Evolutionary conservation across 2,888 invertebrate genomes (phyloP).

Genomic region (Ophioninae sp.): DNA sequence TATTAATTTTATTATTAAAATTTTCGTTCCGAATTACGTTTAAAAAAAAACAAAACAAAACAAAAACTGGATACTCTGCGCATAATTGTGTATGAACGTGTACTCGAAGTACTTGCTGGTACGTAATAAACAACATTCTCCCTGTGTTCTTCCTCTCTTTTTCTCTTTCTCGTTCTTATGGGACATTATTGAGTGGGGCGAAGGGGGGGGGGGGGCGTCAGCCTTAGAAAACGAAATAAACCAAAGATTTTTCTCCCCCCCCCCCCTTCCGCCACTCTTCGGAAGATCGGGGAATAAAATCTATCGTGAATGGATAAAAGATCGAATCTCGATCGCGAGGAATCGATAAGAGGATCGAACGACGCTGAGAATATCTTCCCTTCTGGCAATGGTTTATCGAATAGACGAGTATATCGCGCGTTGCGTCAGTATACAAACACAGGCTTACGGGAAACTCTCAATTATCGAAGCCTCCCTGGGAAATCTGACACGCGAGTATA

Average conservation of each 20-base stretch:
- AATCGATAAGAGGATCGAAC: conserved; percentile 48
- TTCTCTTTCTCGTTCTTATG: conserved; percentile 19
- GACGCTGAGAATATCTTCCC: conserved; percentile 27
- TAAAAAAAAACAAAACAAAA: no score
- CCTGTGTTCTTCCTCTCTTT: neutral
- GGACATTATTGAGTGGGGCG: no score
- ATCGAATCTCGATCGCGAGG: conserved; percentile 61
- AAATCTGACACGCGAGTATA: conserved; percentile 20
- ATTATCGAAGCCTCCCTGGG: conserved; percentile 31
- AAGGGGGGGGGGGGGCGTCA: no score
- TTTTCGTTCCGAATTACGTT: no score
- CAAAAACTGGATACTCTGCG: no score
- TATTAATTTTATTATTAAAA: no score
- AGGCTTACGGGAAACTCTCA: conserved; percentile 20
- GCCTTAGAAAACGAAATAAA: no score
- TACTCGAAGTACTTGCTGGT: no score
- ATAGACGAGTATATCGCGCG: conserved; percentile 38
- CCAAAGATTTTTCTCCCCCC: conserved; percentile 20
- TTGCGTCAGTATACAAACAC: neutral
- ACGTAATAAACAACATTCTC: neutral
- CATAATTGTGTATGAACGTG: no score
- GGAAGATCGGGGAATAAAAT: conserved; percentile 58
- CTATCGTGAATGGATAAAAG: conserved; percentile 61
- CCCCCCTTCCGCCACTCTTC: neutral
- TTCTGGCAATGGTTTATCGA: conserved; percentile 45